A percentile compares a stretch with the other conserved stretches of the same genome.
Conservation (phyloP, 1,140 invertebrate genomes). For the Acromyrmex heyeri region DNA sequence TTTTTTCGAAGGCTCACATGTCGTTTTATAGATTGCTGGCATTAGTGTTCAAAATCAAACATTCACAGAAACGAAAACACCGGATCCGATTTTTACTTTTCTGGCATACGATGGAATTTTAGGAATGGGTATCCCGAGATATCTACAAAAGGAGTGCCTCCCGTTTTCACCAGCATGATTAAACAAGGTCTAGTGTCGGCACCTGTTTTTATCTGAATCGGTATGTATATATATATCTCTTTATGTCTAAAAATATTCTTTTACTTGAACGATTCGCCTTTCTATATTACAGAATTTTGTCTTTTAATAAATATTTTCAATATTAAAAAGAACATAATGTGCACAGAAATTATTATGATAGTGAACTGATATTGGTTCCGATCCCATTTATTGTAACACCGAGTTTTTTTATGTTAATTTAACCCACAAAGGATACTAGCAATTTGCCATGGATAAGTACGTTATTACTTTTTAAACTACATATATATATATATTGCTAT, state of each 20-base stretch:
- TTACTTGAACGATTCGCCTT: neutral
- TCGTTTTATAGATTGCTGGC: slow-evolving; percentile 89
- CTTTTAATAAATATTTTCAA: no score
- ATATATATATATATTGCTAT: no score
- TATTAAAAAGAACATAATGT: no score
- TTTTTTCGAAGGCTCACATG: neutral
- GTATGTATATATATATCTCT: slow-evolving; percentile 80
- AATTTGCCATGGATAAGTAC: slow-evolving; percentile 96
- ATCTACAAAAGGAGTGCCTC: slow-evolving; percentile 86
- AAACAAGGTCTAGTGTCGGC: slow-evolving; percentile 87
- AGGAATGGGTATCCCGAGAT: slow-evolving; percentile 91
- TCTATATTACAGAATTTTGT: neutral
- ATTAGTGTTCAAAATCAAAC: slow-evolving; percentile 93
- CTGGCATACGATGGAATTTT: slow-evolving; percentile 99
- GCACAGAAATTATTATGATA: slow-evolving; percentile 87
- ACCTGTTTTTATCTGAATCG: slow-evolving; percentile 95
- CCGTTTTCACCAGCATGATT: slow-evolving; percentile 98
- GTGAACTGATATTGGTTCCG: slow-evolving; percentile 98
- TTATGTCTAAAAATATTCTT: neutral
- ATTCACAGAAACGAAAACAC: slow-evolving; percentile 95
- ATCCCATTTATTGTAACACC: slow-evolving; percentile 96
- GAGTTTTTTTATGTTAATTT: slow-evolving; percentile 95
- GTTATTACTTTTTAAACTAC: slow-evolving; percentile 27
- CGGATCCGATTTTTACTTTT: no score
- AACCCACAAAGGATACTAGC: slow-evolving; percentile 97